Evolutionary conservation across 2,113 vertebrate genomes (phyloP), one percentile per base, ranked within the genome.

Genomic region (Motacilla alba): DNA sequence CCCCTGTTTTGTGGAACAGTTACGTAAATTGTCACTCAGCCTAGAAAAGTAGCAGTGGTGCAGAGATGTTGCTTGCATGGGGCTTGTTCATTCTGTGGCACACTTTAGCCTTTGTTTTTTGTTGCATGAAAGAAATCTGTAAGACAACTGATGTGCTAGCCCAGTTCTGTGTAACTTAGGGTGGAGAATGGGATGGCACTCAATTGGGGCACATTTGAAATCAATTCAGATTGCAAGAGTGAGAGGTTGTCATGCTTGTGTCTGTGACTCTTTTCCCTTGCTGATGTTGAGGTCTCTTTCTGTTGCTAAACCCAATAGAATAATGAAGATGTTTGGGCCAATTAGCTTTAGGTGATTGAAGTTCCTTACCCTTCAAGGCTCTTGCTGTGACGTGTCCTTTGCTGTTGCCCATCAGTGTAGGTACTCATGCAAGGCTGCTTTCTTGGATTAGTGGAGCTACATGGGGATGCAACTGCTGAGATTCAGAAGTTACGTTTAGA

Each of bases 161-260:
- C 33, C 16, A 37, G 0, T 24, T 59, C 28, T 33, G 1, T 10
- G 2, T 27, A 30, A 28, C 28, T 23, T 3, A 22, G 50, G 39
- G 28, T 18, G n/a, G 31, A 44, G 41, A 62, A 47, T 24, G 47
- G 22, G 47, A 11, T 16, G 43, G 23, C 24, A 6, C 33, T 50
- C 35, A 1, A 6, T 43, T 39, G 31, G 70, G 41, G 41, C 9
- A 39, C 16, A 16, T 8, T 5, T 14, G 49, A 46, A 76, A 68
- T 27, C 3, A 33, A 5, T 47, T 41, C 10, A 5, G 1, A 5
- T 79, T 41, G 9, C 14, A 15, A 50, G 44, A 33, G 9, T 6
- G 50, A 55, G 49, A 35, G 22, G 15, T 43, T 76, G 75, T 60
- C 53, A 12, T 58, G 49, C 30, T 78, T 15, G 2, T 13, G 31